Base-by-base conservation (phyloP, 30 jellyfish, hydroid and myxozoan species). In the Mastigias papua region DNA sequence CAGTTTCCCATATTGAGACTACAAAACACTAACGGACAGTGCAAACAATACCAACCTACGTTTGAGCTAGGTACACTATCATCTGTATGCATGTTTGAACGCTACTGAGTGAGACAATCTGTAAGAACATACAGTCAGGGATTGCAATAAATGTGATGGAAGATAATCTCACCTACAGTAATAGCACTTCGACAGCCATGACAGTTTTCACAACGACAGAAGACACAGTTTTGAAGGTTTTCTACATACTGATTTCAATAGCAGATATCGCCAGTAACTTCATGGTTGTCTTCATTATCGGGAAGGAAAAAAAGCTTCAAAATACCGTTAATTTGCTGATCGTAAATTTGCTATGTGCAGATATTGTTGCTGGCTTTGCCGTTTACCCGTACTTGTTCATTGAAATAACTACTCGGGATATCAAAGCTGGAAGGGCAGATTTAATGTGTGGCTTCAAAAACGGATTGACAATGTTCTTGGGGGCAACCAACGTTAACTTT, bases 361-460 rank as follows among this genome's bases (percentile, higher is more conserved):
- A 92, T 63, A 92, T 92, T 48, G 81, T 92, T 13, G 90, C 95
- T 19, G 90, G 93, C 70, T 4, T 87, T 13, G 85, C 95, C 32
- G 78, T 92, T 29, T 72, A 78, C 33, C 98, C 98, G 49, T 92
- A 88, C 88, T 74, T 86, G 50, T 92, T 86, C 81, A 34, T 87
- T 11, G 54, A 80, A 16, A 58, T 86, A 2, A 34, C 87, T 0
- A 66, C 26, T 17, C 76, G 92, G 21, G 84, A 71, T 29, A 20
- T 80, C 23, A 57, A 69, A 34, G 97, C 90, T 23, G 62, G 37
- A n/a, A 71, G 76, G 31, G 98, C 97, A 7, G 84, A 87, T 54
- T 34, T 86, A 78, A 11, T 87, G 32, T 92, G 98, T 67, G 98
- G 92, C 8, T 23, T 92, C 19, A 92, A 97, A 37, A 97, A 87